Percentiles rank a stretch among this genome's conserved stretches.
phyloP scores from a whole-genome alignment of 2,888 invertebrate genomes.

The Harpalus rufipes region DNA sequence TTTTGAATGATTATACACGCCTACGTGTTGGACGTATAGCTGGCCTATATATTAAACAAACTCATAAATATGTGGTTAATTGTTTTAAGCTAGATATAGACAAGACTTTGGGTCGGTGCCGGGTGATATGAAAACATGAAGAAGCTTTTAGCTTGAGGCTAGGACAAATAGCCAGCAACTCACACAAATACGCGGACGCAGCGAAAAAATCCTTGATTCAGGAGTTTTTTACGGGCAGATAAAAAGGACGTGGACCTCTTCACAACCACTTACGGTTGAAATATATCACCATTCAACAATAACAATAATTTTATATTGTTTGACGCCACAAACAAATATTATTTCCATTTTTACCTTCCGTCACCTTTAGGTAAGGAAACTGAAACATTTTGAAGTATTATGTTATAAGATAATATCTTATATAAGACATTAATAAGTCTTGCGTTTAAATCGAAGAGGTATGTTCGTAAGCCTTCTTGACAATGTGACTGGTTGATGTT shows the following conservation, averaged over 20 bases:
- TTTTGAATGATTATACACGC: neutral
- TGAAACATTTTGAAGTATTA: no score
- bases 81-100: neutral
- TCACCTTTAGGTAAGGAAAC: no score
- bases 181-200: neutral
- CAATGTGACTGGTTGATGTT: neutral
- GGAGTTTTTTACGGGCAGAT: neutral
- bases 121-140: neutral
- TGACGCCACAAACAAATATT: no score
- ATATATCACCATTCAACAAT: neutral
- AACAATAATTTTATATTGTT: neutral
- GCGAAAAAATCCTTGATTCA: neutral
- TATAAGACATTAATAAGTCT: no score
- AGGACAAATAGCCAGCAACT: neutral
- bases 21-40: neutral
- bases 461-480: conserved; percentile 7
- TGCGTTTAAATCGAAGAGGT: no score
- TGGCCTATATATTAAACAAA: neutral
- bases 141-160: neutral
- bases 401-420: no score
- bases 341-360: no score
- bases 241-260: neutral
- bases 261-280: neutral
- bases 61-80: neutral
- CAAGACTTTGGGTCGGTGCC: neutral